Base-by-base conservation (phyloP, 2,888 invertebrate genomes). In the Epinotia demarniana region DNA sequence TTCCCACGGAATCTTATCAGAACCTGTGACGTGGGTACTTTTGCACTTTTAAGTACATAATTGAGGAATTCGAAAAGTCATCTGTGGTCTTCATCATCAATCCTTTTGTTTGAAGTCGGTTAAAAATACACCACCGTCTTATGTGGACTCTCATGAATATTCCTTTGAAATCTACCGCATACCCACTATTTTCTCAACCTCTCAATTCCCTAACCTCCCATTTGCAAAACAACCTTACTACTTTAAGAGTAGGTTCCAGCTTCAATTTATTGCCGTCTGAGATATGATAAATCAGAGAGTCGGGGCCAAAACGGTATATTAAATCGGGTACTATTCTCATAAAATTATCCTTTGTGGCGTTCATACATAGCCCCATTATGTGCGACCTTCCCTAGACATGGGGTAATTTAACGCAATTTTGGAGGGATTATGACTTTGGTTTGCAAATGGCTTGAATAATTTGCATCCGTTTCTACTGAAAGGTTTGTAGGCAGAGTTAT, bases 391-490 rank as follows among this genome's bases (percentile, higher is more conserved):
- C 72, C 18, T 27, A 39, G 75, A 62, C 63, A 73, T 53, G 64
- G 74, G 58, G 76, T 75, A 77, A 78, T 77, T 78, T 77, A 75
- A 77, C 77, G 70, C 79, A 79, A 78, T 79, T 78, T 78, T 71
- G 27, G 62, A 33, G 69, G 78, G 78, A 78, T 79, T 78, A 78
- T 69, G 73, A 72, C 78, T 79, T 79, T 79, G 79, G 78, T 78
- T 78, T 78, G 78, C 79, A 79, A 79, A 79, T 77, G 71, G 70
- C 55, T 66, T 53, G 77, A 76, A 77, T 77, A 73, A 75, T 77
- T 76, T 75, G 53, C 62, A 64, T 72, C 62, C 75, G 67, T 75
- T 71, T 64, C 55, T 60, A 66, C 73, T 75, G 69, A 60, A 66
- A 57, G 33, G 46, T 46, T 46, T 67, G 49, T 16, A 53, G 18